Conservation (phyloP, 2,888 invertebrate species). For the Morpho achilles region DNA sequence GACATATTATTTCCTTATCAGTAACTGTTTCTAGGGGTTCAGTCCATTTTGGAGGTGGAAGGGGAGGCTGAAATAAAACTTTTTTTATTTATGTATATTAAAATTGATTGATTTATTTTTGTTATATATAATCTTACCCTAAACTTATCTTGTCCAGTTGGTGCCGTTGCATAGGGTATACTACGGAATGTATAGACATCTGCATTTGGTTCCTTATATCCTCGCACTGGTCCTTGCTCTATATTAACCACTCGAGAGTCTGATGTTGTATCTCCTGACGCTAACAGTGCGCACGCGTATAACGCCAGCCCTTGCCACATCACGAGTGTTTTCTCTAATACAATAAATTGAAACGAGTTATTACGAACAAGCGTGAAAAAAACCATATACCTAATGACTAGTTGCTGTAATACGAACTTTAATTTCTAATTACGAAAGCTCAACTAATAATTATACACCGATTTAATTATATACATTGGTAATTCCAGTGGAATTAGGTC, state of each 20-base stretch:
- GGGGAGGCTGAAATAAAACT: slow-evolving; percentile 35
- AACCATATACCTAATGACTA: too few relatives aligned
- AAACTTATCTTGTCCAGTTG: slow-evolving; percentile 19
- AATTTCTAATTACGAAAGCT: too few relatives aligned
- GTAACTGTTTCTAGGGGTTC: slow-evolving; percentile 38
- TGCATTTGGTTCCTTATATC: slow-evolving; percentile 11
- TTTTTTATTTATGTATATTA: background rate
- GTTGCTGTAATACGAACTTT: too few relatives aligned
- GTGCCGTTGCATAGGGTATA: slow-evolving; percentile 29
- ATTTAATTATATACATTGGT: too few relatives aligned
- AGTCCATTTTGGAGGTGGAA: slow-evolving; percentile 41
- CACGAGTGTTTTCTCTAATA: background rate
- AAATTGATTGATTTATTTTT: background rate
- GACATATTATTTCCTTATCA: slow-evolving; percentile 36
- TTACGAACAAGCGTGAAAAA: too few relatives aligned
- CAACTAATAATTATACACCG: too few relatives aligned
- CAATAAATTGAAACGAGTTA: too few relatives aligned
- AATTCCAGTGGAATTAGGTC: too few relatives aligned
- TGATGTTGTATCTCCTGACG: background rate
- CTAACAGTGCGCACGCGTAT: background rate
- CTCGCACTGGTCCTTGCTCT: slow-evolving; percentile 17
- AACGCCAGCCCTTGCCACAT: background rate
- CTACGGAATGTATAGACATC: slow-evolving; percentile 15
- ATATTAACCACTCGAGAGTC: slow-evolving; percentile 11
- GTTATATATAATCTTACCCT: background rate